Evolutionary conservation across 2,888 invertebrate species (phyloP), one percentile per base, ranked within the genome.

Genomic region (Xanthia icteritia): DNA sequence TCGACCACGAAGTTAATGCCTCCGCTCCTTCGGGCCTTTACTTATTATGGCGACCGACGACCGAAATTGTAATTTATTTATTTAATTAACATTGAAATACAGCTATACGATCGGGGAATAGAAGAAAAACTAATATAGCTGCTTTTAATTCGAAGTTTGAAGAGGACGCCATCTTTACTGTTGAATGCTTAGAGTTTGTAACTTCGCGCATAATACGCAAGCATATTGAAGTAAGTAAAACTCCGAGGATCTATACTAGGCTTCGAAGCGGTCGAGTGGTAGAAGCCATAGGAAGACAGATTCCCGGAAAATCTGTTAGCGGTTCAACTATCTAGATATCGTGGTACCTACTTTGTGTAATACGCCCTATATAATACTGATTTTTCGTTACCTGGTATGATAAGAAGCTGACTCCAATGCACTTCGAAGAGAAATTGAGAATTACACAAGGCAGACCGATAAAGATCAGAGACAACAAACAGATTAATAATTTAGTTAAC

Each of bases 1-100:
- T 85, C 73, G 70, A 83, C 81, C 78, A 68, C 81, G 51, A 82
- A 88, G 84, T 85, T 88, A 87, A 88, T 83, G 76, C 79, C 60
- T 81, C 31, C 51, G 75, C 66, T 83, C 87, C 87, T 76, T 54
- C 17, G 87, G 63, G 87, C 20, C 60, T 56, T n/a, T 88, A 87
- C 87, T 87, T 88, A 70, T 87, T 85, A 83, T 63, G 56, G 87
- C 78, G 79, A 79, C 67, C 60, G 69, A 75, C 54, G 64, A 79
- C 75, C 78, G 69, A 80, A 81, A 85, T 70, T 77, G 72, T 86
- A 82, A 84, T 87, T 86, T 81, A 81, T 81, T 73, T 86, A 85
- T 82, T 86, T 88, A 88, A 87, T 82, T 82, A 88, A 81, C 78
- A 65, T 76, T 67, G 77, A 66, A 71, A 66, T 73, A 67, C 54